phyloP scores from a whole-genome alignment of 2,888 invertebrate species.

The Alsophila aescularia region DNA sequence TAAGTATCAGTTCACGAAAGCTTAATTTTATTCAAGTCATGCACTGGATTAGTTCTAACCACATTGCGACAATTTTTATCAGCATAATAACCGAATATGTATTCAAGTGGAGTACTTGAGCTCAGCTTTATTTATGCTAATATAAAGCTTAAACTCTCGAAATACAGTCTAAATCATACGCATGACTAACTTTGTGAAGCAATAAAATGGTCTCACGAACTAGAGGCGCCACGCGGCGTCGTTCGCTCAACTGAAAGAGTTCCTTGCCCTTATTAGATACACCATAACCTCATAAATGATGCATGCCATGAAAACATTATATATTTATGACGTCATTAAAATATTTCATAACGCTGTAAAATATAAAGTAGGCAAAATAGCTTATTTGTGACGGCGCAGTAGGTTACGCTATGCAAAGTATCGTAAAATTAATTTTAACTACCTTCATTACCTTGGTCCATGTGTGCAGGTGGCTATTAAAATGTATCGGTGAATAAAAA shows the following conservation, averaged over 20 bases:
- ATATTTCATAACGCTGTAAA: conserved; percentile 38
- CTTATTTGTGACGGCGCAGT: conserved; percentile 18
- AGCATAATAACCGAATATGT: conserved; percentile 77
- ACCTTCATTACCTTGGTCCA: conserved; percentile 21
- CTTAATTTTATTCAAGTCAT: conserved; percentile 49
- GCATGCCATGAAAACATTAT: conserved; percentile 54
- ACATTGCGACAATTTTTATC: conserved; percentile 71
- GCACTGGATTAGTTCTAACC: conserved; percentile 57
- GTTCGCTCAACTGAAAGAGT: conserved; percentile 51
- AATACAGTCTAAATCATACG: conserved; percentile 41
- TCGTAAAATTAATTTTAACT: conserved; percentile 30
- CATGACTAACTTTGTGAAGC: conserved; percentile 39
- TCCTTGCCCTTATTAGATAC: conserved; percentile 47
- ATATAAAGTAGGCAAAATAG: conserved; percentile 27
- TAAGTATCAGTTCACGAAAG: background rate
- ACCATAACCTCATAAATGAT: conserved; percentile 51
- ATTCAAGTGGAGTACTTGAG: conserved; percentile 69
- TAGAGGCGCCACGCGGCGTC: conserved; percentile 56
- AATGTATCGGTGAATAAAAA: conserved; percentile 10
- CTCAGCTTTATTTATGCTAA: conserved; percentile 25
- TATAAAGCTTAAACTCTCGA: conserved; percentile 40
- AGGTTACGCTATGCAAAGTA: conserved; percentile 25
- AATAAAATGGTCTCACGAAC: conserved; percentile 65
- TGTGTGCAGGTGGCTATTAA: conserved; percentile 21
- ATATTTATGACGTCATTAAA: conserved; percentile 44